Conservation (phyloP, 2,113 vertebrate species). For the Toxotes jaculatrix region DNA sequence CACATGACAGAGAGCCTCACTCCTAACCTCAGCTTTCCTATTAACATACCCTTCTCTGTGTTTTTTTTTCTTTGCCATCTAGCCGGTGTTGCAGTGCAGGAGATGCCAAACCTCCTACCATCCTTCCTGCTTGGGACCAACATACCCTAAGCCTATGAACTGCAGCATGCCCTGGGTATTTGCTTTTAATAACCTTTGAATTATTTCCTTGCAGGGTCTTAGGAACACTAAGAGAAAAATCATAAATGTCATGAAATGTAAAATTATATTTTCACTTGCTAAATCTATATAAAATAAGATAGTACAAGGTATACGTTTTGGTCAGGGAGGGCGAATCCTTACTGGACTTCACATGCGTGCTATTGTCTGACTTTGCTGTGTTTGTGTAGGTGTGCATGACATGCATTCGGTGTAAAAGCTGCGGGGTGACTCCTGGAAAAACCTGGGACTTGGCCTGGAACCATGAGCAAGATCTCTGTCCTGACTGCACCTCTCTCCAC, state of each 20-base stretch:
- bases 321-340: not conserved
- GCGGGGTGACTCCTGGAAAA: slow-evolving; percentile 91
- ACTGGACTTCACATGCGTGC: not conserved
- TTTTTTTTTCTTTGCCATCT: slow-evolving; percentile 1
- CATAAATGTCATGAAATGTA: not conserved
- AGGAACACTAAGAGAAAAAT: not conserved
- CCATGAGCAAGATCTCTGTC: slow-evolving; percentile 88
- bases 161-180: slow-evolving; percentile 89
- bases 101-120: slow-evolving; percentile 92
- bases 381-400: slow-evolving; percentile 88
- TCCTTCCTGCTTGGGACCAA: slow-evolving; percentile 90
- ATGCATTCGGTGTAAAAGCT: slow-evolving; percentile 93
- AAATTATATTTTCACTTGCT: not conserved
- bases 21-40: not conserved
- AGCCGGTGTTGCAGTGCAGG: slow-evolving; percentile 92
- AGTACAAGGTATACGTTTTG: not conserved
- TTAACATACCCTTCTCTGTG: not conserved
- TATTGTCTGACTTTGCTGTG: slow-evolving; percentile 1
- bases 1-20: not conserved
- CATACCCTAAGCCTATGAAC: slow-evolving; percentile 89
- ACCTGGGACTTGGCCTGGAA: slow-evolving; percentile 88
- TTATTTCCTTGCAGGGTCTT: not conserved
- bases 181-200: not conserved
- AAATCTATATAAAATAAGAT: not conserved
- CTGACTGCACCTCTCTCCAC: slow-evolving; percentile 87